Conservation (phyloP, 2,113 vertebrate species). For the Microcebus jonahi region DNA sequence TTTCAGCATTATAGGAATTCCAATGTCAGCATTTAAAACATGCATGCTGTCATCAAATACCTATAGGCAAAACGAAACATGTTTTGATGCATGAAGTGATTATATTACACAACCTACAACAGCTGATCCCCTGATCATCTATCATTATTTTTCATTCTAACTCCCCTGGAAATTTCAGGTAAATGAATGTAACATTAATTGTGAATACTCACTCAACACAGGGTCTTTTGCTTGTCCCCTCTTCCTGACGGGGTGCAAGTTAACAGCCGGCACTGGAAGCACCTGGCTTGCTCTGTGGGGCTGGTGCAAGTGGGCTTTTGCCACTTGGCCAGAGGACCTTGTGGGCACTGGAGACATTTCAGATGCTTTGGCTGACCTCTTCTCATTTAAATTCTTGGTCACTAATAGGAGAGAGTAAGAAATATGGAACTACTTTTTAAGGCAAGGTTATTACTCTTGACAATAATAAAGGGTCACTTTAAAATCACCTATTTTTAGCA, state of each 20-base stretch:
- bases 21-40: not conserved
- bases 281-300: slow-evolving; percentile 96
- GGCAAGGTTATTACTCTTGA: not conserved
- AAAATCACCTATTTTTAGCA: slow-evolving; percentile 24
- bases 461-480: not conserved
- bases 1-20: not conserved
- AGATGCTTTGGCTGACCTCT: slow-evolving; percentile 89
- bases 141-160: not conserved
- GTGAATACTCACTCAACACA: slow-evolving; percentile 87
- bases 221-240: slow-evolving; percentile 93
- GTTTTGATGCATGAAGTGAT: slow-evolving; percentile 3
- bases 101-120: not conserved
- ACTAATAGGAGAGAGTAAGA: slow-evolving; percentile 83
- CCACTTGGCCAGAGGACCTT: slow-evolving; percentile 88
- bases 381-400: slow-evolving; percentile 95
- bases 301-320: slow-evolving; percentile 88
- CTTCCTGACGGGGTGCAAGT: slow-evolving; percentile 93
- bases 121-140: not conserved
- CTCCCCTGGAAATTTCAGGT: not conserved
- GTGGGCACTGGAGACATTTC: slow-evolving; percentile 95
- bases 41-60: not conserved
- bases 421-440: slow-evolving; percentile 39
- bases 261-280: slow-evolving; percentile 94
- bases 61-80: slow-evolving; percentile 20
- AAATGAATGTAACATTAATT: not conserved